phyloP scores from a whole-genome alignment of 2,797 vertebrate genomes.

The Muraenolepis orangiensis region DNA sequence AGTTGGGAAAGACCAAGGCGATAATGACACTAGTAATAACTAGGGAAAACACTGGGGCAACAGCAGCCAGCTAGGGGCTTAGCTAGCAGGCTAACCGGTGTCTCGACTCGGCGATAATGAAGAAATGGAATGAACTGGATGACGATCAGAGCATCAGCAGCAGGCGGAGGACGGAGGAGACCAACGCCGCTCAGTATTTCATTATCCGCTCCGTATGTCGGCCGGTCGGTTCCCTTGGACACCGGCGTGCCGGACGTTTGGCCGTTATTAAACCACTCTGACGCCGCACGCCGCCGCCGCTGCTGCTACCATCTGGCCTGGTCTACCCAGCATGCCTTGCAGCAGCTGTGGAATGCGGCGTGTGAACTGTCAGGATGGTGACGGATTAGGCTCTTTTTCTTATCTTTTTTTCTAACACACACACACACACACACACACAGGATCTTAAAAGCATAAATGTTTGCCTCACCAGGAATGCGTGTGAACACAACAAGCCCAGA shows the following conservation, averaged over 20 bases:
- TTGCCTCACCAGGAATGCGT: too few species aligned
- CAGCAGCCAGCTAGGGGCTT: too few species aligned
- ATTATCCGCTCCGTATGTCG: conserved; percentile 53
- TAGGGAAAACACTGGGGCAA: too few species aligned
- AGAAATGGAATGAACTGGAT: too few species aligned
- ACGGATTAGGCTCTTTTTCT: conserved; percentile 41
- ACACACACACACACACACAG: conserved; percentile 1
- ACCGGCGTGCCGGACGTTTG: conserved; percentile 30
- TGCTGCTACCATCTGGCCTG: conserved; percentile 22
- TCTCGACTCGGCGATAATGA: too few species aligned
- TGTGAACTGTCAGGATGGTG: conserved; percentile 37
- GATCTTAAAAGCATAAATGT: not conserved
- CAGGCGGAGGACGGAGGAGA: conserved; percentile 23
- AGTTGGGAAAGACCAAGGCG: too few species aligned
- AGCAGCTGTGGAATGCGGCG: conserved; percentile 29
- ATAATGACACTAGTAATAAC: too few species aligned
- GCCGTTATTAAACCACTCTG: conserved; percentile 43
- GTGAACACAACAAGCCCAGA: too few species aligned
- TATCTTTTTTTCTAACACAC: conserved; percentile 30
- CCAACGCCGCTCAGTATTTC: conserved; percentile 54
- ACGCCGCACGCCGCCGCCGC: conserved; percentile 11
- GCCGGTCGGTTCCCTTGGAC: conserved; percentile 3
- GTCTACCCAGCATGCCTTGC: conserved; percentile 44
- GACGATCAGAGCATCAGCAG: too few species aligned
- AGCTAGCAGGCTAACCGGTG: too few species aligned